phyloP scores from a whole-genome alignment of 2,113 vertebrate genomes.

The Climacteris rufus region DNA sequence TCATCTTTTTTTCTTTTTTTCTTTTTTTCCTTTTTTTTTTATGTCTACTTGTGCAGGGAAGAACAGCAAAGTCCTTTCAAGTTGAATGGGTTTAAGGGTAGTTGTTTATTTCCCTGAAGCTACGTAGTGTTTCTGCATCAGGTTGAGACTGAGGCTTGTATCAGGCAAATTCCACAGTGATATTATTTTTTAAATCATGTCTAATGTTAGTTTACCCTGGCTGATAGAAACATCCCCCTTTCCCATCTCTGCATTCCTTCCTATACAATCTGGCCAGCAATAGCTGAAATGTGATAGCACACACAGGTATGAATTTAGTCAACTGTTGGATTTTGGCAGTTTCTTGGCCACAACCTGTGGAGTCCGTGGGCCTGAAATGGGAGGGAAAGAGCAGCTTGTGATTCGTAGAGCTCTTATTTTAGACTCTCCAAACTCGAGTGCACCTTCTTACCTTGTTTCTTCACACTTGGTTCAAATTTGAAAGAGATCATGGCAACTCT shows the following conservation, averaged over 20 bases:
- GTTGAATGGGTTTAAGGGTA: background rate
- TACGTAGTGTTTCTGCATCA: rapidly evolving
- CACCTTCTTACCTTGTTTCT: background rate
- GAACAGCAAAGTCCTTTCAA: background rate
- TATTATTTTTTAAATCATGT: background rate
- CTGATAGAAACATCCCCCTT: background rate
- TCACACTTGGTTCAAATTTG: background rate
- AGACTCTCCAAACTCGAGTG: background rate
- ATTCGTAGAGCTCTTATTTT: background rate
- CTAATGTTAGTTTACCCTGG: background rate
- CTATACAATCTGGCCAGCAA: background rate
- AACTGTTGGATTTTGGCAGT: background rate
- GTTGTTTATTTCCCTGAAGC: background rate
- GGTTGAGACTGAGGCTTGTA: background rate
- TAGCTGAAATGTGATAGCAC: background rate
- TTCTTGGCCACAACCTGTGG: background rate
- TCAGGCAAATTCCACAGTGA: background rate
- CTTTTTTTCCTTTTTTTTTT: background rate
- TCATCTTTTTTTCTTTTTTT: too few species aligned
- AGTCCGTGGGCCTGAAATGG: background rate
- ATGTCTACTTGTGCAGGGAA: background rate
- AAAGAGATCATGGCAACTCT: background rate
- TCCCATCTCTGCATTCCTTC: background rate
- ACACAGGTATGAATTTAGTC: background rate
- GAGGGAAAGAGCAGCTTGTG: background rate